These are phyloP conservation scores for Pteromalus puparum DNA, from an alignment of 1,140 invertebrate genomes.

Conservation along the genomic window DNA sequence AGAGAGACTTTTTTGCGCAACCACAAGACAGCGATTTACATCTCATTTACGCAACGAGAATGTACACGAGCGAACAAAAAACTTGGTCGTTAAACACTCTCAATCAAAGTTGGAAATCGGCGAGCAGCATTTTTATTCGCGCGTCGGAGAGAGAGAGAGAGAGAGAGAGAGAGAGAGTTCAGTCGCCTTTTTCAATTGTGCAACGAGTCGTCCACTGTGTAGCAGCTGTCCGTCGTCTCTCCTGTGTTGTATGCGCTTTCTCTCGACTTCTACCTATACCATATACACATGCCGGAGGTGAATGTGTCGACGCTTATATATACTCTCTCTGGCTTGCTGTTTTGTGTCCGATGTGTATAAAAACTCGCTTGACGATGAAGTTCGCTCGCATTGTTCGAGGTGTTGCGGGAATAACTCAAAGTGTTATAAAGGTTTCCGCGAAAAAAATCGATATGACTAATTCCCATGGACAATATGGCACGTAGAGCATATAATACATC, in stretches of 20 bases:
- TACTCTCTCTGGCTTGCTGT: not conserved
- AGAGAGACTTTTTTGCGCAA: not conserved
- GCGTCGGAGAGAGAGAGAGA: not conserved
- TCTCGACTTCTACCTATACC: not conserved
- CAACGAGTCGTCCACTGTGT: not conserved
- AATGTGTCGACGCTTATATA: not conserved
- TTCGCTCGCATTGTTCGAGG: not conserved
- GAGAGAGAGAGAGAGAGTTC: conserved; percentile 17
- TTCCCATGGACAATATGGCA: not conserved
- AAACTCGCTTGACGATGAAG: not conserved
- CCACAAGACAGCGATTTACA: not conserved
- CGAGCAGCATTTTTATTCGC: not conserved
- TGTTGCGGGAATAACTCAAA: not conserved
- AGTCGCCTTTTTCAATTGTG: conserved; percentile 37
- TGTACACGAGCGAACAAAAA: not conserved
- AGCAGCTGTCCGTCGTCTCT: conserved; percentile 11
- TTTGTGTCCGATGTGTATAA: not conserved
- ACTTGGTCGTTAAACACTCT: not conserved
- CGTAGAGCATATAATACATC: not conserved
- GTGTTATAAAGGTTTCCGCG: not conserved
- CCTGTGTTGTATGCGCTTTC: not conserved
- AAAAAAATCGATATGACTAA: not conserved
- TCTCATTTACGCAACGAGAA: conserved; percentile 13
- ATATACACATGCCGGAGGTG: not conserved
- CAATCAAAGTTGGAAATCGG: conserved; percentile 16